Conservation (phyloP, 1,140 invertebrate species). For the Brachionus asplanchnoidis region DNA sequence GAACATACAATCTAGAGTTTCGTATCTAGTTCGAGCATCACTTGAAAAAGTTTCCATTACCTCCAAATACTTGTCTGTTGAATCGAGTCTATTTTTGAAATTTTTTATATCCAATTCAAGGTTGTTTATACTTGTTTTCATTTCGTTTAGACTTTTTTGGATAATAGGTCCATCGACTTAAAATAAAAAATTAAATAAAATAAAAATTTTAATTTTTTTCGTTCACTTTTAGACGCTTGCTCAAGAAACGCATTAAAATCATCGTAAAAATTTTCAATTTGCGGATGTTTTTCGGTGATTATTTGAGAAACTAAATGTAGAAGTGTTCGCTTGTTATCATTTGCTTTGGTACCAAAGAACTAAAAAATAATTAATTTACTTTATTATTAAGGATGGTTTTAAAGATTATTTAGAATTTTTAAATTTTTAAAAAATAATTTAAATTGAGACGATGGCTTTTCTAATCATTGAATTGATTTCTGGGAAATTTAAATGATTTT, state of each 20-base stretch:
- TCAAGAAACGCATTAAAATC: constrained; percentile 74
- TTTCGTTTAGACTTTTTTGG: constrained; percentile 74
- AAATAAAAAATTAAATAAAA: not conserved
- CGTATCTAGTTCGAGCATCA: constrained; percentile 76
- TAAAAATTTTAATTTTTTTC: not conserved
- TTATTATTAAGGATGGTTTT: too few species aligned
- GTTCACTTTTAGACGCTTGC: constrained; percentile 57
- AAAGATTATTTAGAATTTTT: too few species aligned
- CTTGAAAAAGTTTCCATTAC: constrained; percentile 67
- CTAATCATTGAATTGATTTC: too few species aligned
- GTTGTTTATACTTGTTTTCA: constrained; percentile 77
- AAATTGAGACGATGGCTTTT: too few species aligned
- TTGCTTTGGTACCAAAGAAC: constrained; percentile 86
- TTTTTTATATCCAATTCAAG: constrained; percentile 81
- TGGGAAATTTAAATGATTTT: too few species aligned
- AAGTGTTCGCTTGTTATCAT: constrained; percentile 83
- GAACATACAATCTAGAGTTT: constrained; percentile 83
- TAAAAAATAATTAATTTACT: constrained; percentile 52
- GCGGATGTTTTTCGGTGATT: constrained; percentile 79
- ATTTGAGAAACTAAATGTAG: constrained; percentile 85
- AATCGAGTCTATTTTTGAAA: constrained; percentile 62
- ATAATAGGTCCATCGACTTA: constrained; percentile 76
- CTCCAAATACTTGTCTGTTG: constrained; percentile 75
- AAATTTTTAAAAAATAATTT: too few species aligned
- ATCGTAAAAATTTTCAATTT: constrained; percentile 74